phyloP scores from a whole-genome alignment of 2,888 invertebrate species.

The Catocala fraxini region DNA sequence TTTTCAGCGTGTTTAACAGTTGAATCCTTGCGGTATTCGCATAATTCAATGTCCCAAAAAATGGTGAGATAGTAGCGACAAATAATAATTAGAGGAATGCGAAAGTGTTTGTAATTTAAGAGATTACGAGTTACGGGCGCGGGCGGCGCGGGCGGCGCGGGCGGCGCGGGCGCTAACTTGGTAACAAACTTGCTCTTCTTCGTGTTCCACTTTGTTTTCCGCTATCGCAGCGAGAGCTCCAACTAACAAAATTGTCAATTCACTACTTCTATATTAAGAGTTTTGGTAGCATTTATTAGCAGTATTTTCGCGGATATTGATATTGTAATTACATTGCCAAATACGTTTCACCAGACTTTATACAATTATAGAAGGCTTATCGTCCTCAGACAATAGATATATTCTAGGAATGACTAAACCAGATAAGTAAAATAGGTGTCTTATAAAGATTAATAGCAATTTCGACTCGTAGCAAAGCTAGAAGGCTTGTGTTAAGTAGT shows the following conservation, averaged over 20 bases:
- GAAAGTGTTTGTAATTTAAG: conserved; percentile 26
- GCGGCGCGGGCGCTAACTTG: conserved; percentile 20
- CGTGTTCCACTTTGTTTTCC: conserved; percentile 21
- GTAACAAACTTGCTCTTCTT: conserved; percentile 27
- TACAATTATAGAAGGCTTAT: too few relatives aligned
- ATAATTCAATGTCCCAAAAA: conserved; percentile 42
- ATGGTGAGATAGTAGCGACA: conserved; percentile 37
- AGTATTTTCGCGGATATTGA: too few relatives aligned
- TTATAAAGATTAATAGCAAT: too few relatives aligned
- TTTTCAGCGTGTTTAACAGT: conserved; percentile 25
- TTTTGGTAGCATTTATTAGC: neutral
- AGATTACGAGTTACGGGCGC: conserved; percentile 25
- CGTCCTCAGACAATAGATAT: too few relatives aligned
- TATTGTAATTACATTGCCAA: too few relatives aligned
- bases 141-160: conserved; percentile 1
- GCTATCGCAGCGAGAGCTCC: conserved; percentile 29
- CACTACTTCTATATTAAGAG: conserved; percentile 1
- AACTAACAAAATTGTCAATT: conserved; percentile 37
- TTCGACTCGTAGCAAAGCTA: too few relatives aligned
- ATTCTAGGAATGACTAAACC: too few relatives aligned
- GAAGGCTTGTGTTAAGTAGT: too few relatives aligned
- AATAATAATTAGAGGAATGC: conserved; percentile 25
- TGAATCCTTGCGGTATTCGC: conserved; percentile 30
- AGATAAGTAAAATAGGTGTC: too few relatives aligned
- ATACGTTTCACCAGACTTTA: too few relatives aligned